Percentiles rank a stretch among this genome's conserved stretches.
These are phyloP conservation scores for Borostomias antarcticus DNA, from an alignment of 2,797 vertebrate species.

Conservation along the genomic window DNA sequence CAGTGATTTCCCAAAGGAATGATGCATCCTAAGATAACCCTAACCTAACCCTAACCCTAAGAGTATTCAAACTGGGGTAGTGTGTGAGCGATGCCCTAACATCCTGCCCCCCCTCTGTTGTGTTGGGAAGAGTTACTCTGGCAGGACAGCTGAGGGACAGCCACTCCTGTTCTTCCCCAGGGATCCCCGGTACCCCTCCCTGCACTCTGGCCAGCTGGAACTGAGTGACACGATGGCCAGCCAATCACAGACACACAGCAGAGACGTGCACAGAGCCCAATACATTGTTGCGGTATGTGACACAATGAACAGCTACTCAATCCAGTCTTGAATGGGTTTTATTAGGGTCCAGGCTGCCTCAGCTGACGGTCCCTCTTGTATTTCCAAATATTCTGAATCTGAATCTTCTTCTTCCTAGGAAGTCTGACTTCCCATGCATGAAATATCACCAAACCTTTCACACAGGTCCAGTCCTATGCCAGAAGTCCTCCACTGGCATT, in stretches of 20 bases:
- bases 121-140: constrained; percentile 45
- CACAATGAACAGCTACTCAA: neutral
- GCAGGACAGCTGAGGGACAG: constrained; percentile 23
- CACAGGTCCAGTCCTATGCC: no score
- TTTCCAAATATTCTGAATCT: no score
- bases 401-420: no score
- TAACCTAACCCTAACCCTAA: no score
- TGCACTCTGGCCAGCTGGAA: constrained; percentile 36
- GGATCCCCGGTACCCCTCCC: constrained; percentile 40
- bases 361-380: no score
- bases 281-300: constrained; percentile 33
- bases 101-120: neutral
- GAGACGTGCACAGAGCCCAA: constrained; percentile 43
- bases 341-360: no score
- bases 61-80: neutral
- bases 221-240: neutral
- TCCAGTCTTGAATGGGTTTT: neutral
- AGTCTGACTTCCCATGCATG: no score
- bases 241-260: constrained; percentile 41
- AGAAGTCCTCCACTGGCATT: no score
- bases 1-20: no score
- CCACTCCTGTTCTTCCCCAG: constrained; percentile 31
- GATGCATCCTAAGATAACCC: neutral
- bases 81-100: neutral
- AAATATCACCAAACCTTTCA: no score